Evolutionary conservation across 2,888 invertebrate genomes (phyloP).

Genomic region (Cosmia trapezina): DNA sequence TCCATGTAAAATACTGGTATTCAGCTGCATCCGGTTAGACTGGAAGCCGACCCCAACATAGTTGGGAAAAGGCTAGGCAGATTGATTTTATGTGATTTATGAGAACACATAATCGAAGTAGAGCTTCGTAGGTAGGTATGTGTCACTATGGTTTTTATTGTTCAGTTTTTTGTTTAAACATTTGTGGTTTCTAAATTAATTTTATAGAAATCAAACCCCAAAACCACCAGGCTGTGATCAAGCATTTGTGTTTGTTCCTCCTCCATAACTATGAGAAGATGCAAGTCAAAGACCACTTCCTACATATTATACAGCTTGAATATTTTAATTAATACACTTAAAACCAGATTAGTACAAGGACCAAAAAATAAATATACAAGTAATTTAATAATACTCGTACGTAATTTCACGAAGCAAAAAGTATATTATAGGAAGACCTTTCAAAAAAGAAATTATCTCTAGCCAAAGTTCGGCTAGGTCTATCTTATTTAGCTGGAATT

Average conservation of each 20-base stretch:
- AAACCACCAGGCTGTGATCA: too few species aligned
- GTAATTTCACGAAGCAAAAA: not conserved
- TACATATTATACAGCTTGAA: conserved; percentile 7
- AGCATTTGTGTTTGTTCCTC: not conserved
- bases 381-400: too few species aligned
- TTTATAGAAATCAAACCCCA: not conserved
- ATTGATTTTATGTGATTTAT: too few species aligned
- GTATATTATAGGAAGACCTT: not conserved
- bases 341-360: conserved; percentile 6
- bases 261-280: not conserved
- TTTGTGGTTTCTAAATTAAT: not conserved
- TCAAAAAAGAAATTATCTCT: conserved; percentile 9
- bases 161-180: too few species aligned
- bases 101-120: too few species aligned
- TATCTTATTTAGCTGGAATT: not conserved
- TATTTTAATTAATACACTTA: conserved; percentile 7
- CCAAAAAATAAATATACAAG: not conserved
- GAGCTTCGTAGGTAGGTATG: too few species aligned
- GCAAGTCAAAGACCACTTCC: not conserved
- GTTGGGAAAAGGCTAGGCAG: too few species aligned
- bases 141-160: too few species aligned
- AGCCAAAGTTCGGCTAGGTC: not conserved
- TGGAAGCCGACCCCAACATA: too few species aligned
- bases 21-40: too few species aligned
- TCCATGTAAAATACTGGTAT: too few species aligned